Percentiles rank a stretch among this genome's conserved stretches.
phyloP scores from a whole-genome alignment of 2,797 vertebrate species.

The Rhincodon typus region DNA sequence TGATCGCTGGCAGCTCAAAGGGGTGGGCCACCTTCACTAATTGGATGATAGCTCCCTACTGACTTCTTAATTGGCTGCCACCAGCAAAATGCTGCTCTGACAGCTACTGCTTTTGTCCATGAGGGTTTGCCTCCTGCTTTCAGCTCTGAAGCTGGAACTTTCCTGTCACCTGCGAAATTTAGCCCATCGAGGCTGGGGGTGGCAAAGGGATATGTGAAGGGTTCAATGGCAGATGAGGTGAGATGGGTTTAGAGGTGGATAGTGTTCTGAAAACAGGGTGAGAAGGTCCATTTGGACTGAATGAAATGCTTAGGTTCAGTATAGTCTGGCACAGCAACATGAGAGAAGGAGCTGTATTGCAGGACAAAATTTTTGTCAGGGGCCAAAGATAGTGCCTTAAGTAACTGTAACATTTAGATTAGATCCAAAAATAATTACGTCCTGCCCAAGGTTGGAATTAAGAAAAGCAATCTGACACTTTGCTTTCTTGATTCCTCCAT shows the following conservation, averaged over 20 bases:
- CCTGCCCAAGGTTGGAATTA: not conserved
- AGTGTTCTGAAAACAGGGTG: not conserved
- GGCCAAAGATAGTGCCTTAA: not conserved
- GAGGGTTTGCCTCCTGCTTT: too few species aligned
- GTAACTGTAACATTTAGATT: not conserved
- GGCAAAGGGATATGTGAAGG: not conserved
- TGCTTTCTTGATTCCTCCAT: too few species aligned
- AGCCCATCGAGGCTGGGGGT: not conserved
- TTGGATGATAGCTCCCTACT: too few species aligned
- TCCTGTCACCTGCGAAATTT: too few species aligned
- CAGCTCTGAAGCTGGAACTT: too few species aligned
- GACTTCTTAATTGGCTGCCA: too few species aligned
- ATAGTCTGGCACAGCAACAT: not conserved
- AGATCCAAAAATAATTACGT: not conserved
- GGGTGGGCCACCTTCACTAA: too few species aligned
- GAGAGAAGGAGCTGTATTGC: not conserved
- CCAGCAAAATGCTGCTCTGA: too few species aligned
- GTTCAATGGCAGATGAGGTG: not conserved
- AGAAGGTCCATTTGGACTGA: not conserved
- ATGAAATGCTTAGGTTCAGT: not conserved
- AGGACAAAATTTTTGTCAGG: not conserved
- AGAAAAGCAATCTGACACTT: too few species aligned
- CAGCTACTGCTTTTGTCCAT: too few species aligned
- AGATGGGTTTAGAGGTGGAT: not conserved
- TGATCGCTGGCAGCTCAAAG: too few species aligned